Evolutionary conservation across 2,888 invertebrate genomes (phyloP), one percentile per base, ranked within the genome.

Genomic region (Latrodectus elegans): DNA sequence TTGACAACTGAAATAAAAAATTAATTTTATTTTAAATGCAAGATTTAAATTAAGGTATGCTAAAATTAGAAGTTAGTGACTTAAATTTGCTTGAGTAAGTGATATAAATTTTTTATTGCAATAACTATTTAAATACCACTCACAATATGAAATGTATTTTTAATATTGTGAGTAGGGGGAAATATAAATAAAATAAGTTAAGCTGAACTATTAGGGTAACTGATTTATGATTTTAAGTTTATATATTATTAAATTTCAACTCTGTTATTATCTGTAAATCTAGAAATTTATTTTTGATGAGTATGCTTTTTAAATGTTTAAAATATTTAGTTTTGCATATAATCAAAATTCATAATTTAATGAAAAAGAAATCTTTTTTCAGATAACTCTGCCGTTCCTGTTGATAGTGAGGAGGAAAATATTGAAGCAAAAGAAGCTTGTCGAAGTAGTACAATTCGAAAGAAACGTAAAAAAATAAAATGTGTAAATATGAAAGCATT

Each of bases 401-500:
- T n/a, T 60, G 60, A 60, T 15, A 60, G 60, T 60, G 60, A 60
- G 8, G 60, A 12, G n/a, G 60, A 60, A 60, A 60, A 60, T 15
- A 60, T 60, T 60, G 60, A 60, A 60, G n/a, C 26, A 22, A 65
- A 76, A 65, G 67, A 70, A 78, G 68, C 51, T 52, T 49, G 17
- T n/a, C 38, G 78, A 38, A 67, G 67, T 71, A 15, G 70, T 70
- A 6, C 65, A 64, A 53, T 72, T n/a, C 77, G 82, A 77, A 82
- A 77, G 52, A 81, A 86, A 64, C 53, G 22, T 60, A 88, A 73
- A 53, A 52, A 71, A 75, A 77, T 73, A 26, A 83, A 77, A 68
- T 88, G 88, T 75, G 77, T 88, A 22, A 88, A 83, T 83, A 67
- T 88, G 17, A 81, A 51, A 51, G 49, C 55, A 26, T 52, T 15